Evolutionary conservation across 2,888 invertebrate genomes (phyloP).

Genomic region (Frankliniella fusca): DNA sequence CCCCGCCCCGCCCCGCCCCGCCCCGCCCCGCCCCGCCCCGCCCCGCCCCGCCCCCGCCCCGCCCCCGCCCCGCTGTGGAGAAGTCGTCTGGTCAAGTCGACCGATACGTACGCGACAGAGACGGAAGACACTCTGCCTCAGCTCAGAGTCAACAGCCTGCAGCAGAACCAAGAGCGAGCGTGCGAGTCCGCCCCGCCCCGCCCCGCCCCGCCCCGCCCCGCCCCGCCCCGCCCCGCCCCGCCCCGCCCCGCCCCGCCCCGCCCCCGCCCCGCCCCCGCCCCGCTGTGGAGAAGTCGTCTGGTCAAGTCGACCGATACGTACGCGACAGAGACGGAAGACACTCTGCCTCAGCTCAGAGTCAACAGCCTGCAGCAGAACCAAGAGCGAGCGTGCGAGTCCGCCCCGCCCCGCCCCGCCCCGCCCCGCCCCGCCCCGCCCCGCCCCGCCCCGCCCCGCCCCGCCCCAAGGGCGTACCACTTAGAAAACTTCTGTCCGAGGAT

Average conservation of each 20-base stretch:
- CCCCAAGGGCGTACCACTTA: background rate
- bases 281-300: background rate
- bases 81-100: background rate
- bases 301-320: background rate
- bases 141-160: background rate
- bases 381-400: background rate
- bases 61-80: background rate
- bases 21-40: constrained; percentile 45
- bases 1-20: constrained; percentile 38
- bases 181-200: background rate
- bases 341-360: background rate
- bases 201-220: constrained; percentile 40
- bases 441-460: constrained; percentile 45
- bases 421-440: constrained; percentile 38
- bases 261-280: background rate
- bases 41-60: background rate
- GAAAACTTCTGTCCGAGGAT: too few species aligned
- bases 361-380: background rate
- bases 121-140: background rate
- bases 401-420: constrained; percentile 36
- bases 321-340: background rate
- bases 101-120: background rate
- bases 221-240: constrained; percentile 43
- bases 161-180: background rate
- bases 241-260: constrained; percentile 41